These are phyloP conservation scores for Ictalurus punctatus DNA, from an alignment of 2,113 vertebrate species.

Conservation along the genomic window DNA sequence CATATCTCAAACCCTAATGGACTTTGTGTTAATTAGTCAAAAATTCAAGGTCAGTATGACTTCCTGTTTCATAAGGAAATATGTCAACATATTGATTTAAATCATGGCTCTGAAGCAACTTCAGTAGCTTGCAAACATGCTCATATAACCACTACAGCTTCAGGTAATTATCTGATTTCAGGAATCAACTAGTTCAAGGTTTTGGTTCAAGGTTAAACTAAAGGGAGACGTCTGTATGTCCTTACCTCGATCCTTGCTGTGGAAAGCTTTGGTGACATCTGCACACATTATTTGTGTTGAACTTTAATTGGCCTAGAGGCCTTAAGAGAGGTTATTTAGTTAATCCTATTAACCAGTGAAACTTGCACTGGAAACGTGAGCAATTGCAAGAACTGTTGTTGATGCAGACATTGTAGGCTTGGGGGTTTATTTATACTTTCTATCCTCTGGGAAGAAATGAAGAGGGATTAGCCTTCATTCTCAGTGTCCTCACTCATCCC, in stretches of 20 bases:
- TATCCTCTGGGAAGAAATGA: slow-evolving; percentile 33
- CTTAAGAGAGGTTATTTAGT: slow-evolving; percentile 56
- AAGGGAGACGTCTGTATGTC: background rate
- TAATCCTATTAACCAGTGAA: slow-evolving; percentile 62
- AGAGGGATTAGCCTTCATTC: slow-evolving; percentile 47
- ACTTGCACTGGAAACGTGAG: slow-evolving; percentile 59
- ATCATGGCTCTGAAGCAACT: too few species aligned
- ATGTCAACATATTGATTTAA: background rate
- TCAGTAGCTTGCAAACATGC: too few species aligned
- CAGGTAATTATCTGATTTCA: background rate
- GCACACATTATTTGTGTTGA: slow-evolving; percentile 32
- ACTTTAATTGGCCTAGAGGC: slow-evolving; percentile 48
- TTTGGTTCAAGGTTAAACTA: slow-evolving; percentile 14
- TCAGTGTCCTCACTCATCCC: slow-evolving; percentile 7
- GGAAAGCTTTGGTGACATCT: slow-evolving; percentile 46
- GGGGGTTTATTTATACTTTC: slow-evolving; percentile 47
- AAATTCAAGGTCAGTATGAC: background rate
- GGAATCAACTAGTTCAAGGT: background rate
- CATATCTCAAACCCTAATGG: too few species aligned
- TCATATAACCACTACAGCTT: background rate
- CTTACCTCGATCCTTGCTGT: background rate
- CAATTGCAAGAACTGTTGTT: slow-evolving; percentile 45
- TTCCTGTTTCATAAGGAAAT: background rate
- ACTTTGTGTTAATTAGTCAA: too few species aligned
- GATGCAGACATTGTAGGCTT: slow-evolving; percentile 29